phyloP scores from a whole-genome alignment of 2,113 vertebrate species.

The Rhynchomys soricoides region DNA sequence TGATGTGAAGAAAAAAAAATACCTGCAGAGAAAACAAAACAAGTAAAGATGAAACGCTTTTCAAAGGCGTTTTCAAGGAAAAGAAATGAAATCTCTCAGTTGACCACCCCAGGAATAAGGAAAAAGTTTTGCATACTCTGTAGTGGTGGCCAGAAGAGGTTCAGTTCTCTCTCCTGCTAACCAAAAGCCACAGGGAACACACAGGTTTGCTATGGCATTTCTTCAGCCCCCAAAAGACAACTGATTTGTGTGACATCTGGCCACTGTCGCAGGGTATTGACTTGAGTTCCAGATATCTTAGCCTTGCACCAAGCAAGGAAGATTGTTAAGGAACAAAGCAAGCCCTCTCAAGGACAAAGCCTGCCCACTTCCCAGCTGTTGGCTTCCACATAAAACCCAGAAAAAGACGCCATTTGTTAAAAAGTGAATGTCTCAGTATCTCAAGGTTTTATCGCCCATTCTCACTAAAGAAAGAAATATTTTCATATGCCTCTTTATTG shows the following conservation, averaged over 20 bases:
- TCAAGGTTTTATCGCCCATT: slow-evolving; percentile 23
- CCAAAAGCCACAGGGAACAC: not conserved
- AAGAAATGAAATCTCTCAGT: not conserved
- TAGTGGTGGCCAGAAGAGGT: not conserved
- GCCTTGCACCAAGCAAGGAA: not conserved
- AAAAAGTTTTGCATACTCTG: not conserved
- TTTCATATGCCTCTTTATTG: slow-evolving; percentile 68
- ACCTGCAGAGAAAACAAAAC: not conserved
- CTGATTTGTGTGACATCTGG: not conserved
- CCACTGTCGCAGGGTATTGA: not conserved
- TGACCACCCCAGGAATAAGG: not conserved
- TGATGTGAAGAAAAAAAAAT: not conserved
- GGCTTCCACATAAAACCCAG: not conserved
- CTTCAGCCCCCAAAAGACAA: not conserved
- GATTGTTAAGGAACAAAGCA: not conserved
- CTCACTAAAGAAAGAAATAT: slow-evolving; percentile 45
- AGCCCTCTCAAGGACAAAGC: not conserved
- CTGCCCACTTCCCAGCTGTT: not conserved
- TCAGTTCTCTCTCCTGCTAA: not conserved
- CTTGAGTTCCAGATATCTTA: not conserved
- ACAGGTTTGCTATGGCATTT: not conserved
- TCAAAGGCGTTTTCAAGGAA: slow-evolving; percentile 17
- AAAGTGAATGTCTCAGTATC: not conserved
- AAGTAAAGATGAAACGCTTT: not conserved
- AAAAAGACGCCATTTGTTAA: slow-evolving; percentile 21